Percentiles rank a stretch among this genome's conserved stretches.
phyloP scores from a whole-genome alignment of 1,140 invertebrate species.

The Scaptomyza hsui region DNA sequence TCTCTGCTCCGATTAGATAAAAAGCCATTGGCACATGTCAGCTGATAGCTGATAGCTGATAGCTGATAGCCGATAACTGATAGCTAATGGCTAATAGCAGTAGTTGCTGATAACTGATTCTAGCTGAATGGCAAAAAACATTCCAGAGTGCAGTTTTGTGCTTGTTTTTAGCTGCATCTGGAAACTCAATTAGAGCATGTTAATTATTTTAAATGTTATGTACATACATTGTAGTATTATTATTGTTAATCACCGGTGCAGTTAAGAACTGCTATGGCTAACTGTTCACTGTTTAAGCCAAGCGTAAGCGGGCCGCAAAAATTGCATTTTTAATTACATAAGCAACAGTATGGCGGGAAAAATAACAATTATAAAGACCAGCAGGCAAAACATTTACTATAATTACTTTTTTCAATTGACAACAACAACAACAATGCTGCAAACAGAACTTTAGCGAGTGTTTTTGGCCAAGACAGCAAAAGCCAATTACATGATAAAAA shows the following conservation, averaged over 20 bases:
- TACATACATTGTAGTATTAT: slow-evolving; percentile 22
- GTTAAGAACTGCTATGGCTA: slow-evolving; percentile 12
- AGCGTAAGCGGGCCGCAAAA: background rate
- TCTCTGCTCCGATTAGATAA: slow-evolving; percentile 30
- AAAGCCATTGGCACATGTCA: slow-evolving; percentile 28
- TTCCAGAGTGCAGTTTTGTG: background rate
- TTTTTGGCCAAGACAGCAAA: slow-evolving; percentile 22
- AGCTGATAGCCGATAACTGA: slow-evolving; percentile 1
- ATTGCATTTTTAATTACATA: slow-evolving; percentile 28
- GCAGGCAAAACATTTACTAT: background rate
- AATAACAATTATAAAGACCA: background rate
- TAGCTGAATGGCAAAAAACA: background rate
- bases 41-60: slow-evolving; percentile 39
- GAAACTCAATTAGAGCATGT: slow-evolving; percentile 69
- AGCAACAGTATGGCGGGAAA: background rate
- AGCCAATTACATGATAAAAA: slow-evolving; percentile 22
- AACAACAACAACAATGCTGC: background rate
- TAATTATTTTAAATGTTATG: slow-evolving; percentile 53
- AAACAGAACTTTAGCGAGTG: slow-evolving; percentile 4
- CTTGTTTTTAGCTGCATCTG: background rate
- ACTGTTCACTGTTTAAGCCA: slow-evolving; percentile 13
- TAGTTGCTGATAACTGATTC: slow-evolving; percentile 6
- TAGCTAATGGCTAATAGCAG: background rate
- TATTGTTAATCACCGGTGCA: slow-evolving; percentile 5
- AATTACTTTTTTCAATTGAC: slow-evolving; percentile 30